Evolutionary conservation across 1,140 invertebrate genomes (phyloP), one percentile per base, ranked within the genome.

Genomic region (Oedothorax gibbosus): DNA sequence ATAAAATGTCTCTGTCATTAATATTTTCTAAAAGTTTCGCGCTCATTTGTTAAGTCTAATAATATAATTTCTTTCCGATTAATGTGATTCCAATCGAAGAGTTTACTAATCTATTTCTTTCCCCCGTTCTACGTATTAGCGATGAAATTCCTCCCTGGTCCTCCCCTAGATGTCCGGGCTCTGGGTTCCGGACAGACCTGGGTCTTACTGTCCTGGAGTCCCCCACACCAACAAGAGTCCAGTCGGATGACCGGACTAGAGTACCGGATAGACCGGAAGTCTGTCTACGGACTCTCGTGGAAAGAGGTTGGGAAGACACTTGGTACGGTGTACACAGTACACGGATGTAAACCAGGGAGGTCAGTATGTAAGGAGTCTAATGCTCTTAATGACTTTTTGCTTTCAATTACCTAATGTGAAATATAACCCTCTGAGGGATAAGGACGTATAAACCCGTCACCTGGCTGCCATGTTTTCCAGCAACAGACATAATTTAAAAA

Each of bases 241-340:
- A 15, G 50, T 7, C 54, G 49, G 11, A 35, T 35, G 5, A 5
- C 35, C 35, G 35, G 50, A 9, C 54, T 64, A 9, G 50, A 49
- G 6, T 82, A 82, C 18, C 49, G 20, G 35, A 54, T 82, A 5
- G 68, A 82, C 7, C 60, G 50, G 7, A 21, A 71, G n/a, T 20
- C 53, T 11, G 7, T 73, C 11, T 51, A 72, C 20, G 21, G 53
- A 10, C 57, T 51, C 14, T 71, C 53, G 35, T 82, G 80, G 80
- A 82, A 62, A n/a, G 80, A 73, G 49, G 69, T 73, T 4, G 80
- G 80, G 3, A 21, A 18, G 2, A 82, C 80, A 3, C n/a, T 11
- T 1, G 65, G 64, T 49, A 82, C 80, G n/a, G 9, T 82, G 7
- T 82, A 65, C 56, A 82, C 80, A 0, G 80, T 54, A 6, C 69